Conservation (phyloP, 2,888 invertebrate species). For the Clivina fossor region DNA sequence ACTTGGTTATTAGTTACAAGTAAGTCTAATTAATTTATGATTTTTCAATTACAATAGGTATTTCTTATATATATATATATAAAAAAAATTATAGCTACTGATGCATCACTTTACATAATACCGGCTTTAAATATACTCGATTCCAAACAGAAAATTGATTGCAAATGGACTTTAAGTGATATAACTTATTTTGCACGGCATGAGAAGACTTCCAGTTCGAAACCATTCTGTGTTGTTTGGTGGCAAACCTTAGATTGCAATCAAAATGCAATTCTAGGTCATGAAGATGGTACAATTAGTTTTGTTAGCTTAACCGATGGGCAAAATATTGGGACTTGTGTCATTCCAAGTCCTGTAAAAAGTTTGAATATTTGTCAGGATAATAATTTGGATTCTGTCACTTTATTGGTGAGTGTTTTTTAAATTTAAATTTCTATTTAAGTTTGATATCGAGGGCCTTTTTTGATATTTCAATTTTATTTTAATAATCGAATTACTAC, state of each 20-base stretch:
- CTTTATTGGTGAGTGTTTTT: slow-evolving; percentile 62
- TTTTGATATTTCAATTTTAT: too few species aligned
- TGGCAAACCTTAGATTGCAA: slow-evolving; percentile 76
- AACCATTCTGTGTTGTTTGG: slow-evolving; percentile 69
- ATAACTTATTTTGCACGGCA: slow-evolving; percentile 56
- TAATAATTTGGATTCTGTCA: slow-evolving; percentile 64
- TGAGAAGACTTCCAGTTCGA: slow-evolving; percentile 48
- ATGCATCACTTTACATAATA: slow-evolving; percentile 63
- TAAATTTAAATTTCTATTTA: slow-evolving; percentile 48
- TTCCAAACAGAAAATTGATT: slow-evolving; percentile 56
- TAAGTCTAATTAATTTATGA: slow-evolving; percentile 52
- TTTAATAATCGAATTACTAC: slow-evolving; percentile 32
- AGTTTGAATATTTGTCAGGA: slow-evolving; percentile 72
- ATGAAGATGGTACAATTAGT: slow-evolving; percentile 62
- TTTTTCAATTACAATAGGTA: slow-evolving; percentile 1
- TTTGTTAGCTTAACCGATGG: slow-evolving; percentile 71
- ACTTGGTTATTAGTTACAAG: slow-evolving; percentile 71
- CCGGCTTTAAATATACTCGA: slow-evolving; percentile 63
- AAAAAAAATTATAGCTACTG: slow-evolving; percentile 52
- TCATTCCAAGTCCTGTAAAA: slow-evolving; percentile 63
- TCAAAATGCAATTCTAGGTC: slow-evolving; percentile 71
- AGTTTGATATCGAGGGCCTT: too few species aligned
- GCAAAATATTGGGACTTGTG: slow-evolving; percentile 66
- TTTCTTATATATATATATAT: slow-evolving; percentile 22
- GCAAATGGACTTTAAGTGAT: slow-evolving; percentile 62